Evolutionary conservation across 2,888 invertebrate genomes (phyloP).

Genomic region (Melanotus villosus): DNA sequence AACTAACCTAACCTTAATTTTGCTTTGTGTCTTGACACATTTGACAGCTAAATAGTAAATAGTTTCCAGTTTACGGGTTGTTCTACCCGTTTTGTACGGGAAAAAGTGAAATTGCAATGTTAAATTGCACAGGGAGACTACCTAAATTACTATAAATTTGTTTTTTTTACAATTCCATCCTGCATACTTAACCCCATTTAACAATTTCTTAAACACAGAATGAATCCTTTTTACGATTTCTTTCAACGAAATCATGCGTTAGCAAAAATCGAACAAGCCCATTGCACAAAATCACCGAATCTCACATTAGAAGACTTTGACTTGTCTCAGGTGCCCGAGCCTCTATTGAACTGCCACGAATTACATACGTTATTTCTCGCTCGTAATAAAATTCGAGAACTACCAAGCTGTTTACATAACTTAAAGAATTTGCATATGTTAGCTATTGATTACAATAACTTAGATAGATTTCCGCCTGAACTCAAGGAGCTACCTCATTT

Average conservation of each 20-base stretch:
- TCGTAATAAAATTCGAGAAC: slow-evolving; percentile 74
- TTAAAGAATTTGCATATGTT: slow-evolving; percentile 74
- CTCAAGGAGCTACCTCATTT: slow-evolving; percentile 74
- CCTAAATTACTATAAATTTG: background rate
- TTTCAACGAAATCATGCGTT: slow-evolving; percentile 78
- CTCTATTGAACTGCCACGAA: slow-evolving; percentile 72
- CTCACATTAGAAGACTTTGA: slow-evolving; percentile 77
- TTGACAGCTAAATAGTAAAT: too few relatives aligned
- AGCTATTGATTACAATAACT: slow-evolving; percentile 77
- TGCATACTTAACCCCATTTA: background rate
- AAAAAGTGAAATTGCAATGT: background rate
- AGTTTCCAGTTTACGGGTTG: too few relatives aligned
- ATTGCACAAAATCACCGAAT: slow-evolving; percentile 72
- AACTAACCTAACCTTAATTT: too few relatives aligned
- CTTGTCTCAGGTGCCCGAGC: slow-evolving; percentile 73
- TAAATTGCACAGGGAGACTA: background rate
- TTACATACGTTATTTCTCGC: slow-evolving; percentile 76
- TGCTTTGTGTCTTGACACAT: too few relatives aligned
- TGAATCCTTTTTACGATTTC: slow-evolving; percentile 75
- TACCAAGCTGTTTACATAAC: slow-evolving; percentile 70
- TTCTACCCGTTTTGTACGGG: too few relatives aligned
- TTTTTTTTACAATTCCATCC: background rate
- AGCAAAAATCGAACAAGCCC: slow-evolving; percentile 77
- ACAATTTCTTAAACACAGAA: background rate
- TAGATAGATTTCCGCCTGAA: slow-evolving; percentile 74